These are phyloP conservation scores for Harpalus rufipes DNA, from an alignment of 2,888 invertebrate genomes.

Conservation along the genomic window DNA sequence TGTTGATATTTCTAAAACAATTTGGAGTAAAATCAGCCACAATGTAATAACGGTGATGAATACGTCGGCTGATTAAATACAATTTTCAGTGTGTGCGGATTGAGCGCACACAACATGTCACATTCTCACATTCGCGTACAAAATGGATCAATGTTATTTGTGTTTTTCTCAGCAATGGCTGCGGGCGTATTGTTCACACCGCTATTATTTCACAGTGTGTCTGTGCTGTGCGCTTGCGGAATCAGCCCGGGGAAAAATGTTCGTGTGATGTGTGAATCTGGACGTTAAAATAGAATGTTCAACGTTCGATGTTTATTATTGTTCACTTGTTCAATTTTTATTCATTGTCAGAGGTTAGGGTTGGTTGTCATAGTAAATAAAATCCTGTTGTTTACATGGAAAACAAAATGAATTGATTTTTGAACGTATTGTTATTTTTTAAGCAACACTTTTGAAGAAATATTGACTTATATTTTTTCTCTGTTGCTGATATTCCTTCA, in stretches of 20 bases:
- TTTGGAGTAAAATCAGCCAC: neutral
- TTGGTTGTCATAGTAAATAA: slow-evolving; percentile 18
- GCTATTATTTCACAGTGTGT: slow-evolving; percentile 46
- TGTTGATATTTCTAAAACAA: neutral
- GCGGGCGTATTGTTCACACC: slow-evolving; percentile 24
- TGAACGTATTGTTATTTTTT: neutral
- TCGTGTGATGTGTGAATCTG: slow-evolving; percentile 38
- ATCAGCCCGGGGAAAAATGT: neutral
- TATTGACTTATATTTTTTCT: neutral
- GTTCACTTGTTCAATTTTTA: slow-evolving; percentile 10
- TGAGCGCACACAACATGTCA: slow-evolving; percentile 17
- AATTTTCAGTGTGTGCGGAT: neutral
- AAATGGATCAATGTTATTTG: slow-evolving; percentile 48
- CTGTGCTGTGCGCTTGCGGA: slow-evolving; percentile 15
- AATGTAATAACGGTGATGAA: neutral
- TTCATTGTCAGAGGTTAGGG: slow-evolving; percentile 23
- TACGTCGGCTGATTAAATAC: neutral
- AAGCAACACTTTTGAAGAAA: neutral
- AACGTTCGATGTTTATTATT: slow-evolving; percentile 25
- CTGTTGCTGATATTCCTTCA: neutral
- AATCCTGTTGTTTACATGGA: slow-evolving; percentile 4
- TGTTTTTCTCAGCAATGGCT: slow-evolving; percentile 46
- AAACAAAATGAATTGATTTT: neutral
- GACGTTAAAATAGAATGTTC: slow-evolving; percentile 17
- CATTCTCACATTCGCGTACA: neutral